Conservation (phyloP, 2,888 invertebrate genomes). For the Sialis lutaria region DNA sequence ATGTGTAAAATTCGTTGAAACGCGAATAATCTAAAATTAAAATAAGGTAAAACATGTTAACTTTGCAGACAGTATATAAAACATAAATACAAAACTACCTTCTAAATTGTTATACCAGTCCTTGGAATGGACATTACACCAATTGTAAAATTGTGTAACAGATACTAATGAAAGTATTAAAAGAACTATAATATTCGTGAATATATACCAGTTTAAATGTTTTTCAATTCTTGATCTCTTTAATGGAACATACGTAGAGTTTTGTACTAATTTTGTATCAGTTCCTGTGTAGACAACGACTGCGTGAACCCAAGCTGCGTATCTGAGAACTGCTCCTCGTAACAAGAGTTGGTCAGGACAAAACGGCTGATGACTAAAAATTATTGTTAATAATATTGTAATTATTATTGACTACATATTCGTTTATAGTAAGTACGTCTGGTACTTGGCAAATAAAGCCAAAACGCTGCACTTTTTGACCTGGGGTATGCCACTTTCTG, state of each 20-base stretch:
- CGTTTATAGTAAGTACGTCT: too few relatives aligned
- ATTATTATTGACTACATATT: too few relatives aligned
- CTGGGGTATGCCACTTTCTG: too few relatives aligned
- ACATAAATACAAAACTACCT: conserved; percentile 26
- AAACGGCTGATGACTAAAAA: conserved; percentile 34
- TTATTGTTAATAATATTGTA: neutral
- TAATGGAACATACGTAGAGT: conserved; percentile 70
- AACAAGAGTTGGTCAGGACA: conserved; percentile 90
- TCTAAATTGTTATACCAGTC: conserved; percentile 80
- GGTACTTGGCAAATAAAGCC: too few relatives aligned
- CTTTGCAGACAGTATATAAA: too few relatives aligned
- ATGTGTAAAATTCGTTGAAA: conserved; percentile 42
- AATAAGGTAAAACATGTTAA: too few relatives aligned
- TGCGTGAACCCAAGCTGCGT: conserved; percentile 92
- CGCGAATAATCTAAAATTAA: too few relatives aligned
- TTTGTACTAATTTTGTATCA: conserved; percentile 96
- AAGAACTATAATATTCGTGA: conserved; percentile 76
- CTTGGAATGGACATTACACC: conserved; percentile 49
- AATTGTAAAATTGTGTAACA: conserved; percentile 75
- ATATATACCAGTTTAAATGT: conserved; percentile 82
- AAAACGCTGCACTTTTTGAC: too few relatives aligned
- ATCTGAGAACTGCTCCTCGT: conserved; percentile 89
- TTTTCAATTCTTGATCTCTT: conserved; percentile 91
- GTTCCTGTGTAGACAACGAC: conserved; percentile 94
- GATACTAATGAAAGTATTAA: conserved; percentile 79